A percentile compares a stretch with the other conserved stretches of the same genome.
These are phyloP conservation scores for Montipora capricornis DNA, from an alignment of 64 coral and sea anemone species.

Conservation along the genomic window DNA sequence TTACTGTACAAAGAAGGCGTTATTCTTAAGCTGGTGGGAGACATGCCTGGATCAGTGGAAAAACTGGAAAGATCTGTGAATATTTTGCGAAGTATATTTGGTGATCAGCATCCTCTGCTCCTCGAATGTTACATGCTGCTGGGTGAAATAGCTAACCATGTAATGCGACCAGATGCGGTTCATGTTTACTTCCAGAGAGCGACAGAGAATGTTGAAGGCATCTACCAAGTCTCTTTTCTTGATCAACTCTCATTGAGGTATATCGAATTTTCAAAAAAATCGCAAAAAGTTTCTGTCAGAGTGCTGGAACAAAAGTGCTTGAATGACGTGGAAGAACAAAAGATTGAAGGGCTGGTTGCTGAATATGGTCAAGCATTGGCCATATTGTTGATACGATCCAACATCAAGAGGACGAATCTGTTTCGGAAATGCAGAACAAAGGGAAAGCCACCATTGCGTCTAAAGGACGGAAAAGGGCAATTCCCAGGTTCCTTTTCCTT, in stretches of 20 bases:
- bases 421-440: neutral
- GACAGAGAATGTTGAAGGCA: neutral
- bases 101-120: neutral
- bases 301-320: no score
- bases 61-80: neutral
- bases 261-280: neutral
- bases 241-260: neutral
- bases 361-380: neutral
- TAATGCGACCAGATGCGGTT: neutral
- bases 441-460: neutral
- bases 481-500: neutral
- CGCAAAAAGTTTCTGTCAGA: no score
- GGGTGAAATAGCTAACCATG: neutral
- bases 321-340: neutral
- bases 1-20: neutral
- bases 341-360: conserved; percentile 2
- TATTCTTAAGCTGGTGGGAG: neutral
- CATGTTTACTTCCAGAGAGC: neutral
- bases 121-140: conserved; percentile 5
- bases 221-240: conserved; percentile 15
- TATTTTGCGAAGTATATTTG: neutral
- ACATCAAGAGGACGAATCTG: neutral
- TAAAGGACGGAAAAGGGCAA: neutral
- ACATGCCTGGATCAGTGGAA: neutral
- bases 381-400: neutral